Evolutionary conservation across 2,888 invertebrate genomes (phyloP), one percentile per base, ranked within the genome.

Genomic region (Scaptomyza parva): DNA sequence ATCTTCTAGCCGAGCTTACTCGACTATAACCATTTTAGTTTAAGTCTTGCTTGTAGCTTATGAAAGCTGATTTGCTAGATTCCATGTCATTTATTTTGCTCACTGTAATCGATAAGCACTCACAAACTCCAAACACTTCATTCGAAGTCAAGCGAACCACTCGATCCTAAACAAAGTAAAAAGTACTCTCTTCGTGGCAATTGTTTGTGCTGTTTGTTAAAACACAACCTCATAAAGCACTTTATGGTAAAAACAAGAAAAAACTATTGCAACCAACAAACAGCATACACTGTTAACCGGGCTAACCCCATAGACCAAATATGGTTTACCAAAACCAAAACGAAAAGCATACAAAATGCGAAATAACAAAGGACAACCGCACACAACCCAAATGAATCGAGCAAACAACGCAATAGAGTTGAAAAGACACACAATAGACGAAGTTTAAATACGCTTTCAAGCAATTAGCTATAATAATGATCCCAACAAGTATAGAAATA

Each of bases 161-260:
- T 80, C 64, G 68, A 59, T 66, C 80, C 70, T 84, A 83, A 85
- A 86, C n/a, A 63, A 35, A 1, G 14, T 14, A 35, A 14, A 35
- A 35, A 35, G 35, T 37, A 86, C 68, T 69, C 70, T 66, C 20
- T 68, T 67, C 59, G 65, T 51, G 61, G 65, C 87, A 86, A 81
- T 81, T 87, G 82, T 82, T 72, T 68, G 60, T 66, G 54, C 81
- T 76, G 82, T 83, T 84, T 70, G 75, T 67, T 74, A 64, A 84
- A 81, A 86, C 70, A 70, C 67, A 86, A 69, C 57, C 78, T 63
- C 69, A 70, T 71, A 70, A 68, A 84, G 60, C 78, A 80, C 74
- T 84, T 37, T 14, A 37, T 67, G 70, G 64, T 67, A 47, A 41
- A 33, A 39, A 26, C 7, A 26, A 26, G 9, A 39, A 26, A 26